Conservation (phyloP, 64 coral and sea anemone species). For the Stichodactyla helianthus region DNA sequence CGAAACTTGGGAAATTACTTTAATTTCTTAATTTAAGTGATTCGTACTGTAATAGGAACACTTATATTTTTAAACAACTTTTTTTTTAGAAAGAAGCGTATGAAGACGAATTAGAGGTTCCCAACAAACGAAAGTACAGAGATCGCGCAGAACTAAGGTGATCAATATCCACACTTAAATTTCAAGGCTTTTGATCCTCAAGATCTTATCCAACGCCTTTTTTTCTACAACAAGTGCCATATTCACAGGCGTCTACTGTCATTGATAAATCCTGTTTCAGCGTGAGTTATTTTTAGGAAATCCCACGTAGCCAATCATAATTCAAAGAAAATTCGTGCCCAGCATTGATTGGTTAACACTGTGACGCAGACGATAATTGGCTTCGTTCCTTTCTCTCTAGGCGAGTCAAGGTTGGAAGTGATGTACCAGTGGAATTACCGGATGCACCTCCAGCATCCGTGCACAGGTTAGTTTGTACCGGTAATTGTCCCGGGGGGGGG, state of each 20-base stretch:
- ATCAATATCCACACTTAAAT: background rate
- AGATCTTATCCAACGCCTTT: too few relatives aligned
- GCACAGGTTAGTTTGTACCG: slow-evolving; percentile 32
- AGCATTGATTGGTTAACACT: too few relatives aligned
- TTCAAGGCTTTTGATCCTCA: too few relatives aligned
- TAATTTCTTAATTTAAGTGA: too few relatives aligned
- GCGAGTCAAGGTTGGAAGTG: slow-evolving; percentile 80
- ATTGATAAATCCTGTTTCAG: too few relatives aligned
- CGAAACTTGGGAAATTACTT: background rate
- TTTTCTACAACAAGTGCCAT: too few relatives aligned
- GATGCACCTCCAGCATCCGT: slow-evolving; percentile 70
- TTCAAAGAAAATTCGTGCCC: too few relatives aligned
- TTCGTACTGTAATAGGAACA: background rate
- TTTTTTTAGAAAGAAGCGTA: slow-evolving; percentile 50
- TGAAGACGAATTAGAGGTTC: slow-evolving; percentile 41
- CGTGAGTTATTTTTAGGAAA: too few relatives aligned
- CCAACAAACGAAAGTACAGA: slow-evolving; percentile 69
- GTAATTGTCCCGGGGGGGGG: background rate
- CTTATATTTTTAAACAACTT: background rate
- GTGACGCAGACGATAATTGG: too few relatives aligned
- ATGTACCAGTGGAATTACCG: slow-evolving; percentile 51
- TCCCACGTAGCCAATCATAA: too few relatives aligned
- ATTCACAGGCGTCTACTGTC: too few relatives aligned
- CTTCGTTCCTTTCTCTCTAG: background rate
- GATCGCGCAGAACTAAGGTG: slow-evolving; percentile 78